A percentile compares a stretch with the other conserved stretches of the same genome.
Evolutionary conservation across 1,140 invertebrate species (phyloP).

Genomic region (Dendrolimus punctatus): DNA sequence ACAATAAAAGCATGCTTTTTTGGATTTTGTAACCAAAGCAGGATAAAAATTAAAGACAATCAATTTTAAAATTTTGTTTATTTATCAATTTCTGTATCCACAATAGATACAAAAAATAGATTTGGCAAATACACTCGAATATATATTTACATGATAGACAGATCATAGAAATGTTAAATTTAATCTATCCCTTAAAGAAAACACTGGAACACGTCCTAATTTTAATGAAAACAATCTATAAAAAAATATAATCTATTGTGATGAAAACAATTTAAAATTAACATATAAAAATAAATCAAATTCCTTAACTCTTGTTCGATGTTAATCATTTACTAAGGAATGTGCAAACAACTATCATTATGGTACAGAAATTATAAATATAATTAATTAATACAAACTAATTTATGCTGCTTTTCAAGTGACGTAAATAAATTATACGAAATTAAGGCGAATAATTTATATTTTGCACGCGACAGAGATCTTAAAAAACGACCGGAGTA

Average conservation of each 20-base stretch:
- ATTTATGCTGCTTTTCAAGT: slow-evolving; percentile 39
- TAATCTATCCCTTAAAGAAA: not conserved
- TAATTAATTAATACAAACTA: slow-evolving; percentile 37
- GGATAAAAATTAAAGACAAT: slow-evolving; percentile 16
- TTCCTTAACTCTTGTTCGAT: slow-evolving; percentile 40
- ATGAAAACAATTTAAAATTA: slow-evolving; percentile 35
- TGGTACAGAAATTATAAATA: slow-evolving; percentile 71
- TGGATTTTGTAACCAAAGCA: not conserved
- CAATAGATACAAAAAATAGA: slow-evolving; percentile 52
- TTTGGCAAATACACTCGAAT: slow-evolving; percentile 31
- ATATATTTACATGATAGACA: slow-evolving; percentile 41
- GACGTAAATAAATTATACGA: slow-evolving; percentile 45
- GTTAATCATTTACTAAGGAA: slow-evolving; percentile 45
- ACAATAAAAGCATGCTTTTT: no score
- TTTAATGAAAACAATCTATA: slow-evolving; percentile 4
- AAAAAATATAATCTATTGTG: slow-evolving; percentile 41
- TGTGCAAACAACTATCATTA: slow-evolving; percentile 43
- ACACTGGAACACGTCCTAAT: slow-evolving; percentile 1
- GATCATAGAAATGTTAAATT: slow-evolving; percentile 1
- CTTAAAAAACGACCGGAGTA: slow-evolving; percentile 20
- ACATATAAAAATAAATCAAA: slow-evolving; percentile 30
- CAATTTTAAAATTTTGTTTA: slow-evolving; percentile 42
- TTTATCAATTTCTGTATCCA: slow-evolving; percentile 71
- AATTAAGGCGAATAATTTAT: not conserved
- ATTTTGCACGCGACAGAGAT: slow-evolving; percentile 8